These are phyloP conservation scores for Allygus modestus DNA, from an alignment of 2,888 invertebrate genomes.

Conservation along the genomic window DNA sequence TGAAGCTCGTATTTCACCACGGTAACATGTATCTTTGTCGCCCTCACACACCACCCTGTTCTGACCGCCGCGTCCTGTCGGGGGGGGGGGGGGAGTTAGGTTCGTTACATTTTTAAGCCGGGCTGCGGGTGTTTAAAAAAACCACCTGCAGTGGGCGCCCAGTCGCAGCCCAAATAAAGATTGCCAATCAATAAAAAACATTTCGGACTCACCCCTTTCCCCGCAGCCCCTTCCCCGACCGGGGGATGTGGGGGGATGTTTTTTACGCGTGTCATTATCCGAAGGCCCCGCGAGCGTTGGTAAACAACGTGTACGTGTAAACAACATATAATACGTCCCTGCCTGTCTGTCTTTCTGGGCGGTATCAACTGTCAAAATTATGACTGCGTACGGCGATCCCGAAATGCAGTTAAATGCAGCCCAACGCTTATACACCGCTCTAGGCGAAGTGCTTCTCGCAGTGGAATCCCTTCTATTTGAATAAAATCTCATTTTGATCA, in stretches of 20 bases:
- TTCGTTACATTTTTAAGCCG: constrained; percentile 60
- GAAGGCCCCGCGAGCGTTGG: constrained; percentile 30
- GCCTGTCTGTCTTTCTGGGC: constrained; percentile 38
- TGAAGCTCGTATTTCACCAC: too few relatives aligned
- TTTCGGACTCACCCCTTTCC: constrained; percentile 53
- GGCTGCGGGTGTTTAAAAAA: constrained; percentile 60
- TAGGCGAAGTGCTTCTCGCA: neutral
- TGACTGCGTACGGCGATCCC: neutral
- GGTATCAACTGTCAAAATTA: constrained; percentile 55
- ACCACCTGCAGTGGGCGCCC: constrained; percentile 60
- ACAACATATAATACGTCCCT: constrained; percentile 56
- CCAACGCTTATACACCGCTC: neutral
- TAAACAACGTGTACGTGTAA: constrained; percentile 56
- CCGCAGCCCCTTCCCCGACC: neutral
- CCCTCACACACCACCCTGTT: neutral
- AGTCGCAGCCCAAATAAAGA: constrained; percentile 60
- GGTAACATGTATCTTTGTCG: constrained; percentile 25
- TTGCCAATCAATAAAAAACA: constrained; percentile 60
- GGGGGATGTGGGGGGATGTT: constrained; percentile 27
- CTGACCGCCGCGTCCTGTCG: neutral
- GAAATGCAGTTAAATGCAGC: constrained; percentile 41
- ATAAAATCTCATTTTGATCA: constrained; percentile 49
- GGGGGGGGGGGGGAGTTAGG: constrained; percentile 24
- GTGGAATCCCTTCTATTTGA: constrained; percentile 33
- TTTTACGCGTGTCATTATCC: constrained; percentile 56